Evolutionary conservation across 35 echinoderm and acorn worm genomes (phyloP).

Genomic region (Strongylocentrotus purpuratus): DNA sequence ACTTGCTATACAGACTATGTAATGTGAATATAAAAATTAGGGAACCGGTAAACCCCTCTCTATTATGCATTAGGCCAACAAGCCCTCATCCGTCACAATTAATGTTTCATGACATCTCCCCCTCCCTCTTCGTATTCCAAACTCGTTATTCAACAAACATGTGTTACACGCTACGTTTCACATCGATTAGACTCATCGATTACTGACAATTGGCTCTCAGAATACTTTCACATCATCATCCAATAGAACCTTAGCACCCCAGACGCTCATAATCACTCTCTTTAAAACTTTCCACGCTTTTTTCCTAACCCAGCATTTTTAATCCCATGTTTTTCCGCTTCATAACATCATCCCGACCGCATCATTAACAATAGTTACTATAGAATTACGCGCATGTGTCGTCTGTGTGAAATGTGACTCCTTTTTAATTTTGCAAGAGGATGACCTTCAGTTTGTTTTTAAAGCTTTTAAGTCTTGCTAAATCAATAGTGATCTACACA

Average conservation of each 20-base stretch:
- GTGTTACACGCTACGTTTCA: constrained; percentile 32
- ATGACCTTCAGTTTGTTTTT: constrained; percentile 20
- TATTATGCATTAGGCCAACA: neutral
- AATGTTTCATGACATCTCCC: constrained; percentile 35
- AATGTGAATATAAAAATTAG: neutral
- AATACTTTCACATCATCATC: neutral
- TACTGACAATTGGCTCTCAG: neutral
- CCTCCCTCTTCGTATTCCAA: neutral
- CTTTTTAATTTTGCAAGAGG: neutral
- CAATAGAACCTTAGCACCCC: neutral
- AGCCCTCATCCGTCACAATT: constrained; percentile 1
- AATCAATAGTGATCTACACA: constrained; percentile 4
- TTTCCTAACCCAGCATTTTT: neutral
- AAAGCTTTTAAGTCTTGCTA: constrained; percentile 34
- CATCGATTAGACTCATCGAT: constrained; percentile 46
- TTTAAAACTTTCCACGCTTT: neutral
- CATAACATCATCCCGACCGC: neutral
- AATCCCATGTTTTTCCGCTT: neutral
- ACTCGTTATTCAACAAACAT: neutral
- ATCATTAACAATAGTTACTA: neutral
- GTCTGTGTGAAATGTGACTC: constrained; percentile 1
- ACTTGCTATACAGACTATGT: neutral
- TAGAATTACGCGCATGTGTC: neutral
- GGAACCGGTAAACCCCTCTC: neutral
- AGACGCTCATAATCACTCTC: neutral